Evolutionary conservation across 2,888 invertebrate genomes (phyloP).

Genomic region (Liopterus haemorrhoidalis): DNA sequence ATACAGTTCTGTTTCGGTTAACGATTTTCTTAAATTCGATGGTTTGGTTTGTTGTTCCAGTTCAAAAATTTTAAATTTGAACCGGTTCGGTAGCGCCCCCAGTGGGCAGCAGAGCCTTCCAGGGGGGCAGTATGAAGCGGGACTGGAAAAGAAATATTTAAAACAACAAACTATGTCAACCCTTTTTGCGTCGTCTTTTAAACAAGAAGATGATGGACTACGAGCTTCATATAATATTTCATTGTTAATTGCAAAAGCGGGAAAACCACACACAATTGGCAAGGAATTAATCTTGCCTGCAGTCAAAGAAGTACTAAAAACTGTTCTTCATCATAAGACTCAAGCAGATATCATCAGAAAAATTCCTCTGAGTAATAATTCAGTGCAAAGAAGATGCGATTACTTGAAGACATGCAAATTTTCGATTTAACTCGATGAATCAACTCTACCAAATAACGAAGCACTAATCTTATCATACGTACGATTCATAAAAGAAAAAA

Average conservation of each 20-base stretch:
- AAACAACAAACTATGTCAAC: conserved; percentile 21
- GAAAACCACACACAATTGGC: conserved; percentile 34
- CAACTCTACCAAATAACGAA: conserved; percentile 35
- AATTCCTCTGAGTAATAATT: conserved; percentile 35
- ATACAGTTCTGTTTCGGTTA: no score
- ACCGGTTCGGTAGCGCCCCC: no score
- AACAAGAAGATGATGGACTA: conserved; percentile 29
- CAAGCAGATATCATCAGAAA: conserved; percentile 33
- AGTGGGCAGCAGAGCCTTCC: no score
- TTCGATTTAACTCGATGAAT: conserved; percentile 33
- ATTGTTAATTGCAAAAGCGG: conserved; percentile 30
- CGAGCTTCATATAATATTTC: conserved; percentile 31
- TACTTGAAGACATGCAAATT: conserved; percentile 33
- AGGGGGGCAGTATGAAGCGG: no score
- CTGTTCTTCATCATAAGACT: conserved; percentile 38
- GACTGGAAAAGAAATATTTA: conserved; percentile 22
- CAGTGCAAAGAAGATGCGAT: conserved; percentile 33
- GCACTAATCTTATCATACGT: conserved; percentile 33
- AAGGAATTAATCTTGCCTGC: conserved; percentile 37
- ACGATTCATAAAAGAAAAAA: conserved; percentile 33
- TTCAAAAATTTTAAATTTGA: no score
- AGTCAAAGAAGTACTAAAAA: conserved; percentile 35
- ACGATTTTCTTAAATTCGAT: no score
- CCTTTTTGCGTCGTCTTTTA: conserved; percentile 21
- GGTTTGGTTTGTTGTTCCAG: no score